Evolutionary conservation across 35 echinoderm and acorn worm genomes (phyloP).

Genomic region (Acanthaster planci): DNA sequence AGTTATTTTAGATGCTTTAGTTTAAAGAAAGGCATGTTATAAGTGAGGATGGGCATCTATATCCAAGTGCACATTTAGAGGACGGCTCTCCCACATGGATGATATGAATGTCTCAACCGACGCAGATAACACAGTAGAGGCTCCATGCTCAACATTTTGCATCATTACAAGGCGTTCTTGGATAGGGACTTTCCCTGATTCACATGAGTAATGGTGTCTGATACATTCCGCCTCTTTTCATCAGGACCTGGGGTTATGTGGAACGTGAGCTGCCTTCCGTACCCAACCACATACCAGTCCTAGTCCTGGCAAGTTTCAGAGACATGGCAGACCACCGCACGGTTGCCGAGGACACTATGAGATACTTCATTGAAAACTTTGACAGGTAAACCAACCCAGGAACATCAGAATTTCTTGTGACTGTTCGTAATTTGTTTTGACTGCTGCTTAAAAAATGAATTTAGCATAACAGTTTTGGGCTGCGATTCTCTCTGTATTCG

Average conservation of each 20-base stretch:
- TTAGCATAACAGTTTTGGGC: background rate
- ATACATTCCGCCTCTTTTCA: constrained; percentile 13
- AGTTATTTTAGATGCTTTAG: no score
- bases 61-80: no score
- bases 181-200: no score
- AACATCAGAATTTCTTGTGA: background rate
- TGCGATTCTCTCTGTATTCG: background rate
- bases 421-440: background rate
- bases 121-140: no score
- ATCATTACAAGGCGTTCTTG: no score
- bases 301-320: constrained; percentile 89
- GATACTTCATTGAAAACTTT: constrained; percentile 80
- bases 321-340: constrained; percentile 83
- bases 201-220: no score
- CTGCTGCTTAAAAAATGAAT: background rate
- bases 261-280: constrained; percentile 89
- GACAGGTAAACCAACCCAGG: constrained; percentile 57
- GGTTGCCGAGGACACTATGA: constrained; percentile 79
- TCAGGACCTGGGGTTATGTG: constrained; percentile 93
- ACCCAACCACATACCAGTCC: constrained; percentile 94
- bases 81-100: no score
- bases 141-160: no score
- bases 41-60: no score
- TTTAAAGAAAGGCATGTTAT: no score
- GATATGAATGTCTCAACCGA: no score